These are phyloP conservation scores for Paracanthobrama guichenoti DNA, from an alignment of 2,113 vertebrate genomes.

Conservation along the genomic window DNA sequence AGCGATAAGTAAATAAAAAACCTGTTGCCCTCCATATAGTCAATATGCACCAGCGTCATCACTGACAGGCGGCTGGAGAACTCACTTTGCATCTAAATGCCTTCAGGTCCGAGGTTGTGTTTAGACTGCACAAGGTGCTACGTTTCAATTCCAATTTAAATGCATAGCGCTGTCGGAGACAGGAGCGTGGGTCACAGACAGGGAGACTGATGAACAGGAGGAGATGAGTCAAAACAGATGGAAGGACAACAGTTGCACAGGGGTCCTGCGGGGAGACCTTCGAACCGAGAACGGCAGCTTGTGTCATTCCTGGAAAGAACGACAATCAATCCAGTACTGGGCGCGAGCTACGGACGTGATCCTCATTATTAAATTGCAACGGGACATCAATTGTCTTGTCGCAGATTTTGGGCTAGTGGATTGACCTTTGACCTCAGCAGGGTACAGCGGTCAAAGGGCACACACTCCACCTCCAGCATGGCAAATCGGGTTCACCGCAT, in stretches of 20 bases:
- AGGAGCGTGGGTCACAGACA: conserved; percentile 46
- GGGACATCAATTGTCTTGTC: conserved; percentile 64
- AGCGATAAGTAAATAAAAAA: conserved; percentile 15
- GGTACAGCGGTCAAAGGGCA: conserved; percentile 53
- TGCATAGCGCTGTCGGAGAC: conserved; percentile 22
- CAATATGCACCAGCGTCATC: neutral
- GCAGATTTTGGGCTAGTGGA: conserved; percentile 46
- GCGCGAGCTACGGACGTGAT: neutral
- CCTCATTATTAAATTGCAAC: conserved; percentile 61
- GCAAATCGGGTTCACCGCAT: conserved; percentile 21
- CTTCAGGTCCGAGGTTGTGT: neutral
- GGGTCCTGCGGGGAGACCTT: conserved; percentile 42
- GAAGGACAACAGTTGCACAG: conserved; percentile 60
- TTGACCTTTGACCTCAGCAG: conserved; percentile 58
- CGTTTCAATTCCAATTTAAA: conserved; percentile 44
- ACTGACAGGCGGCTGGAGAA: conserved; percentile 11
- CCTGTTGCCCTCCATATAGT: conserved; percentile 18
- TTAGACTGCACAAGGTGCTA: conserved; percentile 11
- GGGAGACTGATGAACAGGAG: conserved; percentile 63
- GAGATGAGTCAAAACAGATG: conserved; percentile 66
- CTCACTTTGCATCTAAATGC: conserved; percentile 31
- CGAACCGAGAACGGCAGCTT: conserved; percentile 10
- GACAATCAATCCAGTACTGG: conserved; percentile 61
- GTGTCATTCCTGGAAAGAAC: conserved; percentile 61
- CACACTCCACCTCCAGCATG: conserved; percentile 22